Percentiles rank a stretch among this genome's conserved stretches.
Conservation (phyloP, 2,113 vertebrate genomes). For the Triplophysa siluroides region DNA sequence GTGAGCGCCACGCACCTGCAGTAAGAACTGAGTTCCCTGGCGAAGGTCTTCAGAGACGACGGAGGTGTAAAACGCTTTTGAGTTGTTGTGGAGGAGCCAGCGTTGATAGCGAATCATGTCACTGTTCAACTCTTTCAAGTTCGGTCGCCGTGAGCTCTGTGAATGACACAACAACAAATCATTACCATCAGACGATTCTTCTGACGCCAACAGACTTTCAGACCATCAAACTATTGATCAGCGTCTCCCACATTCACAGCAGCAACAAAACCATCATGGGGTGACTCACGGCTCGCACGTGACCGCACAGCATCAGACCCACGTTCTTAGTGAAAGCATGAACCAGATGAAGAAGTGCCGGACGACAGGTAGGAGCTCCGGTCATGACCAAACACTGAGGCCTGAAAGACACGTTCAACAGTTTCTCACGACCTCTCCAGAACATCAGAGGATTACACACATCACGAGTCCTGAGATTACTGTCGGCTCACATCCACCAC, state of each 20-base stretch:
- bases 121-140: constrained; percentile 88
- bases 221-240: no score
- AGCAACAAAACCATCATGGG: neutral
- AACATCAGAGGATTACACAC: neutral
- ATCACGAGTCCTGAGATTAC: no score
- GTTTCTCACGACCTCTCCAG: no score
- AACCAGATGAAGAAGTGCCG: constrained; percentile 92
- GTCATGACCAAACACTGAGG: constrained; percentile 98
- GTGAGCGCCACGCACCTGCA: constrained; percentile 79
- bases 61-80: constrained; percentile 92
- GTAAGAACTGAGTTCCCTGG: constrained; percentile 89
- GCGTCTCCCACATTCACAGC: no score
- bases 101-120: constrained; percentile 89
- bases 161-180: constrained; percentile 19
- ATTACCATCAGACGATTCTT: no score
- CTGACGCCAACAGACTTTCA: no score
- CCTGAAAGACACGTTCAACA: constrained; percentile 67
- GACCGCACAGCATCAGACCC: constrained; percentile 95
- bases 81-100: constrained; percentile 93
- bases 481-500: neutral
- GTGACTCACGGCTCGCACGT: constrained; percentile 85
- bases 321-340: constrained; percentile 97
- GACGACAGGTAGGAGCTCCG: constrained; percentile 90
- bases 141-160: constrained; percentile 89
- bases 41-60: constrained; percentile 94